Percentiles rank a stretch among this genome's conserved stretches.
Conservation (phyloP, 2,113 vertebrate species). For the Rhinogobius similis region DNA sequence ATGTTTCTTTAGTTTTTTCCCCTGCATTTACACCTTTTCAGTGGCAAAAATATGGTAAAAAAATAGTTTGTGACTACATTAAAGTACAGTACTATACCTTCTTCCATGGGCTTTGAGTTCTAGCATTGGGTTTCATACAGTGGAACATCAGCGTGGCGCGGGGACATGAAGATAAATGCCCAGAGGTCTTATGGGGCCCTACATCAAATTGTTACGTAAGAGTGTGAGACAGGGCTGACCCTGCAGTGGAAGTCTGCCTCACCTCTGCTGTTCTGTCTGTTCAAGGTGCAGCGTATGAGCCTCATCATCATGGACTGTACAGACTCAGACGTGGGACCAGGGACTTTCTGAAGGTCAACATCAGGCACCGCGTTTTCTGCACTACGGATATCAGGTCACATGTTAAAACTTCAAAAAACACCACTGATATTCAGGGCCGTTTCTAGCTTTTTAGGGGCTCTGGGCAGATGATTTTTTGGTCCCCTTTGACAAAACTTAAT, state of each 20-base stretch:
- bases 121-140: not conserved
- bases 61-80: too few relatives aligned
- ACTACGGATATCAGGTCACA: not conserved
- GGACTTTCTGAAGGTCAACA: slow-evolving; percentile 3
- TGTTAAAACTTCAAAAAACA: not conserved
- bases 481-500: too few relatives aligned
- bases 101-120: too few relatives aligned
- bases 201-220: not conserved
- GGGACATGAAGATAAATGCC: not conserved
- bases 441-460: too few relatives aligned
- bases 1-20: too few relatives aligned
- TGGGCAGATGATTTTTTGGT: too few relatives aligned
- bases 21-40: too few relatives aligned
- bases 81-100: too few relatives aligned
- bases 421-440: not conserved
- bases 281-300: not conserved
- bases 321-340: not conserved
- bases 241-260: not conserved
- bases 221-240: not conserved
- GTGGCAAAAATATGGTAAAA: too few relatives aligned
- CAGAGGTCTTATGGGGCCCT: not conserved
- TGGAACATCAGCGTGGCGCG: not conserved
- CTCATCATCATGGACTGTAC: not conserved
- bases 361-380: not conserved
- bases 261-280: not conserved